Conservation (phyloP, 2,888 invertebrate species). For the Lepetodrilus schrolli region DNA sequence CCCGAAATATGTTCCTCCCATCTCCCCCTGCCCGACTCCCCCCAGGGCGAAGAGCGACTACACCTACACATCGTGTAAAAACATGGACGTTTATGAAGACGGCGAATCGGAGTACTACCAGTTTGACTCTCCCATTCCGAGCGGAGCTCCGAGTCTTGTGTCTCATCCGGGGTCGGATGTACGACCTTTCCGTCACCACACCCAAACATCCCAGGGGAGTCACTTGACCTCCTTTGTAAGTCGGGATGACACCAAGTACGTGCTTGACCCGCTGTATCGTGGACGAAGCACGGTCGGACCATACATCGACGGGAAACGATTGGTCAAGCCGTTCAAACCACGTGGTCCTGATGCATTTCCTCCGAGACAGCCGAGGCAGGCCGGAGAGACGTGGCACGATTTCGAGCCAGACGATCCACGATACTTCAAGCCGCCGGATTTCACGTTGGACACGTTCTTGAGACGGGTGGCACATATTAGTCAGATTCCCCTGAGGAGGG, state of each 20-base stretch:
- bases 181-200: constrained; percentile 39
- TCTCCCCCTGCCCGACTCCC: neutral
- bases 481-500: constrained; percentile 56
- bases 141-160: constrained; percentile 59
- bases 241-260: constrained; percentile 59
- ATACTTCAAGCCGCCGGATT: constrained; percentile 62
- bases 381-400: constrained; percentile 54
- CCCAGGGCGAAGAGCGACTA: neutral
- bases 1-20: constrained; percentile 54
- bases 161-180: constrained; percentile 66
- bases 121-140: constrained; percentile 52
- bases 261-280: constrained; percentile 61
- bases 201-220: constrained; percentile 34
- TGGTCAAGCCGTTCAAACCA: constrained; percentile 65
- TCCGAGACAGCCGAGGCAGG: constrained; percentile 52
- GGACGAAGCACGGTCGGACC: constrained; percentile 62
- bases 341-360: constrained; percentile 69
- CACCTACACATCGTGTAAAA: neutral
- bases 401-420: constrained; percentile 62
- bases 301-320: constrained; percentile 66
- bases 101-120: neutral
- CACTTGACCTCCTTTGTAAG: constrained; percentile 47
- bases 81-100: constrained; percentile 5
- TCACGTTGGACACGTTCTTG: constrained; percentile 71
- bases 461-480: constrained; percentile 58